phyloP scores from a whole-genome alignment of 1,140 invertebrate species.

The Hetaerina americana region DNA sequence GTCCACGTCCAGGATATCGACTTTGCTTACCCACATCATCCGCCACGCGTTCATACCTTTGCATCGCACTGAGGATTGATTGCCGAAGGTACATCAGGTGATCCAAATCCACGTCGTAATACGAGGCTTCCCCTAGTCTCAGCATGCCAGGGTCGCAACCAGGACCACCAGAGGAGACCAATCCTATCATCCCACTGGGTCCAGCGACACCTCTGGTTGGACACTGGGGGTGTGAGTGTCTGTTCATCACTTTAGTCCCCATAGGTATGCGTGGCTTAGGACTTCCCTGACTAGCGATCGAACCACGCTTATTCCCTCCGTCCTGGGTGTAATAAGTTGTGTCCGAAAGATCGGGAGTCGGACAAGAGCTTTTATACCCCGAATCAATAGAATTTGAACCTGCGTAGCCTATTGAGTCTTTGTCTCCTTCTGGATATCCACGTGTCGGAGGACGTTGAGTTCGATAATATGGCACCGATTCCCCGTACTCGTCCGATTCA shows the following conservation, averaged over 20 bases:
- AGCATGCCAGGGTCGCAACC: background rate
- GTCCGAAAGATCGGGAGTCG: constrained; percentile 29
- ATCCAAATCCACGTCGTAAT: constrained; percentile 21
- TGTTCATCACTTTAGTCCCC: constrained; percentile 26
- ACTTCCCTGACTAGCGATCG: constrained; percentile 12
- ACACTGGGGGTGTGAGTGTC: constrained; percentile 14
- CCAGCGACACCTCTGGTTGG: background rate
- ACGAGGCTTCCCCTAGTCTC: background rate
- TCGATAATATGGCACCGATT: constrained; percentile 5
- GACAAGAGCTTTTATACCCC: constrained; percentile 31
- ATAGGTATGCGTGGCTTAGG: constrained; percentile 27
- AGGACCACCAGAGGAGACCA: background rate
- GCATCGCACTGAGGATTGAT: constrained; percentile 24
- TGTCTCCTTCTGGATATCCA: constrained; percentile 17
- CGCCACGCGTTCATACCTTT: constrained; percentile 19
- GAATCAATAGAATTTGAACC: constrained; percentile 31
- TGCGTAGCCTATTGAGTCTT: constrained; percentile 27
- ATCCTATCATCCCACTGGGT: constrained; percentile 5
- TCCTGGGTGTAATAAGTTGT: constrained; percentile 8
- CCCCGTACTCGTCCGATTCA: constrained; percentile 22
- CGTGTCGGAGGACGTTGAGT: background rate
- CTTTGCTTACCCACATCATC: background rate
- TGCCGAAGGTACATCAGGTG: constrained; percentile 25
- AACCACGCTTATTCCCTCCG: constrained; percentile 8
- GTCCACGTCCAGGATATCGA: background rate